Conservation (phyloP, 92 coral and sea anemone species). For the Porites cylindrica region DNA sequence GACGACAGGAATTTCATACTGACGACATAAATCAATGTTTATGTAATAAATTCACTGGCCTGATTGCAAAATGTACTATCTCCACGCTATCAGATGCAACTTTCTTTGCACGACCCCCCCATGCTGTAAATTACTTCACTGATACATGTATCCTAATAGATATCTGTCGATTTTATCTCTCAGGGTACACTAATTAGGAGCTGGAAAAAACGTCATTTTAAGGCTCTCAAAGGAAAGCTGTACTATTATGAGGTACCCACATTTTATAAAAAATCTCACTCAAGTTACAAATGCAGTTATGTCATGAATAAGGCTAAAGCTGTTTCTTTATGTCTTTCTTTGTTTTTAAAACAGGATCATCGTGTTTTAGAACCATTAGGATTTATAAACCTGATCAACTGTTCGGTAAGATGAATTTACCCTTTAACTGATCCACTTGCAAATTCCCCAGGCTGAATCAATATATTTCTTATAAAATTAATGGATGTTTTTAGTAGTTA, state of each 20-base stretch:
- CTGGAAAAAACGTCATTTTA: constrained; percentile 92
- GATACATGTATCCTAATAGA: too few species aligned
- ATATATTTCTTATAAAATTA: too few species aligned
- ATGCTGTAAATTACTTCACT: too few species aligned
- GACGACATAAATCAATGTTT: too few species aligned
- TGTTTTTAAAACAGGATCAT: constrained; percentile 75
- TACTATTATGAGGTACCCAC: constrained; percentile 80
- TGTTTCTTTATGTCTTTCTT: not conserved
- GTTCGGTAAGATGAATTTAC: constrained; percentile 3
- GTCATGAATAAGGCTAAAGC: not conserved
- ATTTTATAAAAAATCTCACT: not conserved
- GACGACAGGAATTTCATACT: too few species aligned
- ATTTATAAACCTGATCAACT: constrained; percentile 63
- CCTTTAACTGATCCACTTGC: not conserved
- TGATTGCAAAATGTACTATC: too few species aligned
- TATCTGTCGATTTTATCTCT: not conserved
- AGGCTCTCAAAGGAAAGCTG: constrained; percentile 80
- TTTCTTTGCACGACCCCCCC: too few species aligned
- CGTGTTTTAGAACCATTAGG: constrained; percentile 77
- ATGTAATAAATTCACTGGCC: too few species aligned
- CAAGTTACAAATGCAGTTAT: too few species aligned
- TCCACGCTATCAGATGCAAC: too few species aligned
- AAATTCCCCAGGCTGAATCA: not conserved
- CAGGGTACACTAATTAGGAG: constrained; percentile 82
- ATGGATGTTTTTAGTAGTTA: too few species aligned